phyloP scores from a whole-genome alignment of 2,113 vertebrate species.

The Heteronetta atricapilla region DNA sequence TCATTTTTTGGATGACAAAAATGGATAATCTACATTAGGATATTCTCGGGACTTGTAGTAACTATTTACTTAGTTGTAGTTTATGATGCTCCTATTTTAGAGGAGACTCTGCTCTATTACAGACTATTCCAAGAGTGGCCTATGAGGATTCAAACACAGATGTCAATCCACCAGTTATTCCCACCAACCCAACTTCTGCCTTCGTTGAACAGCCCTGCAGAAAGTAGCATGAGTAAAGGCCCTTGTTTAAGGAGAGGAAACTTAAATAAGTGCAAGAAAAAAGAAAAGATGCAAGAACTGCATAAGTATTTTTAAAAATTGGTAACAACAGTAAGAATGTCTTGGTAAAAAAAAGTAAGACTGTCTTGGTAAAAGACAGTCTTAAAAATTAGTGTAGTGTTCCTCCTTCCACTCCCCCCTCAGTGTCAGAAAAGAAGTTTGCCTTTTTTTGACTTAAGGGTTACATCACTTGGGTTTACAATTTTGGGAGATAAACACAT shows the following conservation, averaged over 20 bases:
- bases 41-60: neutral
- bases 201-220: neutral
- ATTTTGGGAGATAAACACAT: neutral
- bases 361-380: no score
- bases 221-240: neutral
- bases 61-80: neutral
- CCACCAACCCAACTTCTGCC: neutral
- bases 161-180: neutral
- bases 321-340: neutral
- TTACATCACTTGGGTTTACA: neutral
- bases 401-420: neutral
- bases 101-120: neutral
- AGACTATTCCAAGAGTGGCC: neutral
- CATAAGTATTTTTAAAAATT: neutral
- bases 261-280: neutral
- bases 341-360: no score
- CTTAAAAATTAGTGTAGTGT: neutral
- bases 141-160: neutral
- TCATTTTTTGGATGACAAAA: neutral
- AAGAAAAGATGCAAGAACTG: neutral
- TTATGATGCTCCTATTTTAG: neutral
- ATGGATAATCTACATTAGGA: accelerated
- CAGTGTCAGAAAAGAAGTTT: neutral
- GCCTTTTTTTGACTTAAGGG: neutral
- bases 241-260: neutral